Evolutionary conservation across 2,113 vertebrate species (phyloP).

Genomic region (Trematomus loennbergii): DNA sequence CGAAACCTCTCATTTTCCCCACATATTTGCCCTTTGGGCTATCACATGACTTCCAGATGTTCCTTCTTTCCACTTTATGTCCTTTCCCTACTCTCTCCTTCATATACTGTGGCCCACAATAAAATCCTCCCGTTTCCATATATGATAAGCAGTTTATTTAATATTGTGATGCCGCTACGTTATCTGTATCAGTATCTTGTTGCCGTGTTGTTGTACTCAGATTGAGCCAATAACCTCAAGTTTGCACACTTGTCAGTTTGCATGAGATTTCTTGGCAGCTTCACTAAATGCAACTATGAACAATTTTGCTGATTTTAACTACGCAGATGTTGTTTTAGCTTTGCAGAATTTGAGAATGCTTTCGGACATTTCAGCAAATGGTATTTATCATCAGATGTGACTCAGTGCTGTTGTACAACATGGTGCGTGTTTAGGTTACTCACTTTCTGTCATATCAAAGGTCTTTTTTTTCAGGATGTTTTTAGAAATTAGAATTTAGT

Average conservation of each 20-base stretch:
- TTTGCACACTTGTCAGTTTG: slow-evolving; percentile 54
- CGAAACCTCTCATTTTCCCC: slow-evolving; percentile 1
- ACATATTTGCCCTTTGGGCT: slow-evolving; percentile 14
- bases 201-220: slow-evolving; percentile 30
- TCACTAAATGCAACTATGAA: slow-evolving; percentile 39
- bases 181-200: slow-evolving; percentile 46
- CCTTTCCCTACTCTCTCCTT: not conserved
- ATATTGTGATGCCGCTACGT: not conserved
- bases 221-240: slow-evolving; percentile 32
- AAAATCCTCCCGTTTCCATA: not conserved
- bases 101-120: not conserved
- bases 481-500: not conserved
- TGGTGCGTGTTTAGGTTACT: not conserved
- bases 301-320: slow-evolving; percentile 24
- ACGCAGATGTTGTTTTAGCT: slow-evolving; percentile 22
- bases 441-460: not conserved
- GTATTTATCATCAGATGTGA: slow-evolving; percentile 18
- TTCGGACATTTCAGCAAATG: slow-evolving; percentile 47
- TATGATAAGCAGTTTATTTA: not conserved
- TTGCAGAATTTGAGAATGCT: slow-evolving; percentile 54
- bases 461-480: too few species aligned
- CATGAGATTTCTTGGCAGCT: slow-evolving; percentile 50
- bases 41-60: not conserved
- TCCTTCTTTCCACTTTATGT: not conserved
- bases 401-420: slow-evolving; percentile 18